A percentile compares a stretch with the other conserved stretches of the same genome.
These are phyloP conservation scores for Saxidomus purpurata DNA, from an alignment of 1,140 invertebrate species.

Conservation along the genomic window DNA sequence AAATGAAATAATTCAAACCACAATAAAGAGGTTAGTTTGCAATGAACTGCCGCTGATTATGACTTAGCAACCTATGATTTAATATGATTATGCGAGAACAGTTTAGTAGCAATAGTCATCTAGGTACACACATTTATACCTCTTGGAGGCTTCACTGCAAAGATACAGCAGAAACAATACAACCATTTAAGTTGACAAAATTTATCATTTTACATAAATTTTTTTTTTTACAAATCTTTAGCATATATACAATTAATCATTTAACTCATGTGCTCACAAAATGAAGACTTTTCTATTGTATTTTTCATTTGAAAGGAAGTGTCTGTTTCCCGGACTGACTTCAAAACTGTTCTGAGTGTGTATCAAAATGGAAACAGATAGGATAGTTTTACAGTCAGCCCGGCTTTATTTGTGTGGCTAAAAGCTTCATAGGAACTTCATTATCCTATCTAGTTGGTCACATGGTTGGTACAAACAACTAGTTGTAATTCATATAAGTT, in stretches of 20 bases:
- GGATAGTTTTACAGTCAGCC: too few species aligned
- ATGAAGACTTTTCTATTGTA: background rate
- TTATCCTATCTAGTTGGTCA: too few species aligned
- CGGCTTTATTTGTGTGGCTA: too few species aligned
- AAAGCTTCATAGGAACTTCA: too few species aligned
- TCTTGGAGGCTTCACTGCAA: slow-evolving; percentile 68
- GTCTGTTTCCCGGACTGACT: too few species aligned
- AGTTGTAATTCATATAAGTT: too few species aligned
- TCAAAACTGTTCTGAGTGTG: too few species aligned
- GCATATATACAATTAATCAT: background rate
- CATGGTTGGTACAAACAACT: too few species aligned
- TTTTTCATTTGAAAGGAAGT: too few species aligned
- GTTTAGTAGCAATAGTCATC: slow-evolving; percentile 64
- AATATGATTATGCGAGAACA: slow-evolving; percentile 60
- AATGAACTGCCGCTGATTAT: slow-evolving; percentile 42
- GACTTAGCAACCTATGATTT: slow-evolving; percentile 66
- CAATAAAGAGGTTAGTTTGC: slow-evolving; percentile 67
- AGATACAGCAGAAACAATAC: slow-evolving; percentile 58
- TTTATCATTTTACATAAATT: background rate
- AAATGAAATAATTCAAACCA: slow-evolving; percentile 45
- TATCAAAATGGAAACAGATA: too few species aligned
- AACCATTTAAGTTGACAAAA: slow-evolving; percentile 8
- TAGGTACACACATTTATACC: slow-evolving; percentile 67
- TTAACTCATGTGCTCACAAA: background rate
- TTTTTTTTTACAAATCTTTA: background rate